Evolutionary conservation across 92 coral and sea anemone genomes (phyloP), one percentile per base, ranked within the genome.

Genomic region (Palythoa grandis): DNA sequence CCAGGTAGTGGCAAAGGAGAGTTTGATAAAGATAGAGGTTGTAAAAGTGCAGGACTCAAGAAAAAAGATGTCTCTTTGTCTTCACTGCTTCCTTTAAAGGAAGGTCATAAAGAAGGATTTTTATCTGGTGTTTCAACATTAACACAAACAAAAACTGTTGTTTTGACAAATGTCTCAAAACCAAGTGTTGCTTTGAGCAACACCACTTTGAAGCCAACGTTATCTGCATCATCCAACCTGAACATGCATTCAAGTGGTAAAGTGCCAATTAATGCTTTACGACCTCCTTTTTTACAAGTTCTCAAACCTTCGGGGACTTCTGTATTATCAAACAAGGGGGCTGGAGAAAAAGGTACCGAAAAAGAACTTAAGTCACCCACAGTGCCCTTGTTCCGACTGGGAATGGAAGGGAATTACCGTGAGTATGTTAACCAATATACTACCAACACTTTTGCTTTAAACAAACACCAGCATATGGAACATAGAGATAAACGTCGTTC

Each of bases 391-490:
- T 96, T 96, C 79, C 92, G 92, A 60, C 91, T 96, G 57, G 99
- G 99, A 29, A 90, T 91, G 91, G 99, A 96, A 89, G 93, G 93
- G 14, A 91, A 88, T 82, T 96, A 93, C 72, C 88, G 92, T 1
- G 80, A 76, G 6, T 96, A 95, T 83, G 82, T 93, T 50, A 96
- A 96, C 73, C 99, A 96, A 65, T 96, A 83, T 72, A 76, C 93
- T 7, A 90, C 87, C 60, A 95, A 96, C 87, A 84, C 94, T n/a
- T 89, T 92, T 29, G 99, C 99, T 25, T 82, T 95, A 60, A 96
- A 91, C 89, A 96, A 95, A 76, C 95, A 93, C 56, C 99, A 96
- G 68, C 97, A 95, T 19, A 78, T 90, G 92, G 99, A 96, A 61
- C 94, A 96, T 25, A 93, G 93, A 38, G 99, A 96, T 77, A 93